phyloP scores from a whole-genome alignment of 2,888 invertebrate species.

The Yponomeuta cagnagella region DNA sequence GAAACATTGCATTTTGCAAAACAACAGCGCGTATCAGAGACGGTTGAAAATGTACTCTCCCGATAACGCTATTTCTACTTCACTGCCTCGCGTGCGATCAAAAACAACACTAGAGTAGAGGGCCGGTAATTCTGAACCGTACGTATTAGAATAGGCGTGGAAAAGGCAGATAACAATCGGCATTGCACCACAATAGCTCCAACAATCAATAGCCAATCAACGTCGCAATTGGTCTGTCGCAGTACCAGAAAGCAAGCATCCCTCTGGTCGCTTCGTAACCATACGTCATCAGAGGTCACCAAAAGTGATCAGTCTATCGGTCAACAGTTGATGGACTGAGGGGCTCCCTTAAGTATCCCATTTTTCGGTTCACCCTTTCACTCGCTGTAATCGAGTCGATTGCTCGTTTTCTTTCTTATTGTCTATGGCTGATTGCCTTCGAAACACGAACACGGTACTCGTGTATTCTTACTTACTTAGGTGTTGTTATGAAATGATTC shows the following conservation, averaged over 20 bases:
- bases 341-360: constrained; percentile 30
- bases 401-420: neutral
- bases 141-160: neutral
- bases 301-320: neutral
- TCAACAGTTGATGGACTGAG: constrained; percentile 30
- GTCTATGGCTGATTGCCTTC: neutral
- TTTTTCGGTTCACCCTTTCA: constrained; percentile 35
- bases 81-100: neutral
- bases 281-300: neutral
- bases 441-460: neutral
- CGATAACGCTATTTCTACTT: neutral
- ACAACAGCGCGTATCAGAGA: neutral
- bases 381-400: constrained; percentile 12
- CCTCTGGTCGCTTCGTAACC: neutral
- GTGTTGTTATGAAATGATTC: neutral
- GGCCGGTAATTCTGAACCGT: neutral
- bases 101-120: neutral
- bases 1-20: neutral
- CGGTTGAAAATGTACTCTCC: neutral
- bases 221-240: constrained; percentile 31
- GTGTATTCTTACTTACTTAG: neutral
- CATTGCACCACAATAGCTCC: constrained; percentile 8
- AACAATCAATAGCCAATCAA: constrained; percentile 33
- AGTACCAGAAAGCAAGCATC: constrained; percentile 21
- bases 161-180: constrained; percentile 8